These are phyloP conservation scores for Aeoliscus strigatus DNA, from an alignment of 2,797 vertebrate genomes.

Conservation along the genomic window DNA sequence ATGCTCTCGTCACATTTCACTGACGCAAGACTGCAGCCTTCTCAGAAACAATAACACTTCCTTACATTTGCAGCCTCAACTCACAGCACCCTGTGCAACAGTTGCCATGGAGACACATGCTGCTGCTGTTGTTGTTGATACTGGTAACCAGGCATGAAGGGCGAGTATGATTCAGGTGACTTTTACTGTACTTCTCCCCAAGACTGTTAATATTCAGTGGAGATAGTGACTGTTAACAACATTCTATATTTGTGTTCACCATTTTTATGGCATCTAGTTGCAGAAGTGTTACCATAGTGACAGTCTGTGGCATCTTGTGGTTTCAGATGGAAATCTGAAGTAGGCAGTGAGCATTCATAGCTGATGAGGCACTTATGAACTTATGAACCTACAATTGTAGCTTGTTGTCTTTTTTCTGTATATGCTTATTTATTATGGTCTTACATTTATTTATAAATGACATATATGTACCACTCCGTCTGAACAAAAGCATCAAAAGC, in stretches of 20 bases:
- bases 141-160: constrained; percentile 28
- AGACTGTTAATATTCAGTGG: too few relatives aligned
- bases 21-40: neutral
- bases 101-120: constrained; percentile 38
- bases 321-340: neutral
- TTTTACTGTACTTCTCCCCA: too few relatives aligned
- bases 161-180: constrained; percentile 28
- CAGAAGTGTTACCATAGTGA: constrained; percentile 15
- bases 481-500: too few relatives aligned
- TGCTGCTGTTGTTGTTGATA: constrained; percentile 31
- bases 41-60: constrained; percentile 3
- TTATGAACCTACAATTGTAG: too few relatives aligned
- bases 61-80: constrained; percentile 28
- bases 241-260: neutral
- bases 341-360: too few relatives aligned
- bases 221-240: constrained; percentile 9
- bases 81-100: constrained; percentile 10
- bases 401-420: too few relatives aligned
- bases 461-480: too few relatives aligned
- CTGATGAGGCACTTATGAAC: too few relatives aligned
- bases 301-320: neutral
- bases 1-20: constrained; percentile 2
- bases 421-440: too few relatives aligned
- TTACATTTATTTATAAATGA: too few relatives aligned
- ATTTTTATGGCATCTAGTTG: constrained; percentile 2